Evolutionary conservation across 1,140 invertebrate genomes (phyloP), one percentile per base, ranked within the genome.

Genomic region (Pachypsylla venusta): DNA sequence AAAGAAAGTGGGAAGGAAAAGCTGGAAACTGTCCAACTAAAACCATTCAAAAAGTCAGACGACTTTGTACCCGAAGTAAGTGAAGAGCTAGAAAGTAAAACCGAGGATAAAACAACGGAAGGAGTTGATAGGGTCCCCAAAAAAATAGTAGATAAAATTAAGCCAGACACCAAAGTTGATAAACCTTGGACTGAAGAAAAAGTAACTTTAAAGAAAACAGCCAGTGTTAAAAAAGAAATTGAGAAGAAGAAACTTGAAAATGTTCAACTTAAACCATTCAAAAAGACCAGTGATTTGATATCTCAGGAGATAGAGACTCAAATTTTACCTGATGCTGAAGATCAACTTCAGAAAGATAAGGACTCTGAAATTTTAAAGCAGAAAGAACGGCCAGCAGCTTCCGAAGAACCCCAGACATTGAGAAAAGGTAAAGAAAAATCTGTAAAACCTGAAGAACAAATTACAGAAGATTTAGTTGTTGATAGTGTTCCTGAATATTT

Each of bases 181-280:
- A 65, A 70, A 30, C 60, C 58, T 26, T 63, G 62, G 62, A 61
- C 58, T 14, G 25, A 67, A 64, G 72, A 60, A 68, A 70, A 65
- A 66, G 66, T 61, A 65, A 68, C 20, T 61, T 48, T 75, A 12
- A 69, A 71, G 64, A 70, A 67, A 28, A 57, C 70, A 14, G 66
- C 65, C 1, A 64, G 59, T 1, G 67, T 69, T 16, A 67, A 68
- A 5, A 67, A 70, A 55, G 63, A 54, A 57, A 12, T 64, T 2
- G 28, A 59, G 59, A 65, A 62, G 64, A 67, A 71, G 67, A 67
- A 70, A 54, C 64, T 70, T 61, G 72, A 75, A 62, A 69, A 70
- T 28, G 65, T 64, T 0, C 14, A 68, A n/a, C 65, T 73, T 28
- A 62, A 62, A 57, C 62, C 59, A 19, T 3, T 42, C 27, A 30